Evolutionary conservation across 2,113 vertebrate genomes (phyloP).

Genomic region (Probosciger aterrimus): DNA sequence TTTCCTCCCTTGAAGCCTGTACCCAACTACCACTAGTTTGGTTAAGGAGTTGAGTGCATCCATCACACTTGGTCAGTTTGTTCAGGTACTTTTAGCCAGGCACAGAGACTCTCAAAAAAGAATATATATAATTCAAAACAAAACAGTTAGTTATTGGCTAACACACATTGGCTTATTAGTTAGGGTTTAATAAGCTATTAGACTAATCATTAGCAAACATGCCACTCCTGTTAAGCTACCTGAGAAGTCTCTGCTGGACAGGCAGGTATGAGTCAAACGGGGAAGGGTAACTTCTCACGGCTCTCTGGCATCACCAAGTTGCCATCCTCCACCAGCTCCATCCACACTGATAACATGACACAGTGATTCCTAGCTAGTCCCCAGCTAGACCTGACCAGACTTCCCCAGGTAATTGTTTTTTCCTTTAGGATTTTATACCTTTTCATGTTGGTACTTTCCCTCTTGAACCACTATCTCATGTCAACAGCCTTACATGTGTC

Average conservation of each 20-base stretch:
- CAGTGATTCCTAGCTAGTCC: neutral
- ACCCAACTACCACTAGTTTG: neutral
- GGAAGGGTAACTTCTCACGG: neutral
- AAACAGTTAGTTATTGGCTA: neutral
- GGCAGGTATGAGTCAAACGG: neutral
- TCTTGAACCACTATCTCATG: neutral
- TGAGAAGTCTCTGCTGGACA: neutral
- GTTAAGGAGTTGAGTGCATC: neutral
- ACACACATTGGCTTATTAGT: neutral
- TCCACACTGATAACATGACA: neutral
- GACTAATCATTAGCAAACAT: neutral
- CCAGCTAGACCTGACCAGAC: neutral
- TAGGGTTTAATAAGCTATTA: neutral
- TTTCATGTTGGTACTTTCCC: neutral
- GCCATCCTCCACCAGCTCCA: neutral
- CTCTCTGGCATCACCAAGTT: neutral
- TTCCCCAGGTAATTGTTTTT: neutral
- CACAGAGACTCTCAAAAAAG: neutral
- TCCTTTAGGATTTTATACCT: neutral
- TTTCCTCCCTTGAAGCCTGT: neutral
- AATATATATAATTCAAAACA: neutral
- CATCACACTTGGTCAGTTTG: neutral
- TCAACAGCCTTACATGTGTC: neutral
- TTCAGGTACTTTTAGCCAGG: neutral
- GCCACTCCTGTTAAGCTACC: neutral